These are phyloP conservation scores for Pheosia tremula DNA, from an alignment of 2,888 invertebrate genomes.

Conservation along the genomic window DNA sequence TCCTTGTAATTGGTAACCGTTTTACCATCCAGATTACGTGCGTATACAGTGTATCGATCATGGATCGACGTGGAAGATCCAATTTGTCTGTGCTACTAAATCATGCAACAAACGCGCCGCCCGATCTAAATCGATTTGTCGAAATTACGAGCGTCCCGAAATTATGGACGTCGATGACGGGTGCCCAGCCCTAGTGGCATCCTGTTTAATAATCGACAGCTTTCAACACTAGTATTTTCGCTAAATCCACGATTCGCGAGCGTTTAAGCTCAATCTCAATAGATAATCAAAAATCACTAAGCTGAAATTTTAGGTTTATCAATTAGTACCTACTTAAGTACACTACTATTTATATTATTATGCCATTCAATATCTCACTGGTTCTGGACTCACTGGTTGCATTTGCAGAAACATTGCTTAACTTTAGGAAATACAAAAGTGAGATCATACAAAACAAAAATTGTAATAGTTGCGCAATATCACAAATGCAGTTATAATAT, in stretches of 20 bases:
- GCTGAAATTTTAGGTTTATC: no score
- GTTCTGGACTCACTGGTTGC: neutral
- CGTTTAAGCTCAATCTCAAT: no score
- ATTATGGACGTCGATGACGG: conserved; percentile 43
- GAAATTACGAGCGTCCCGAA: conserved; percentile 67
- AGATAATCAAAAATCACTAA: no score
- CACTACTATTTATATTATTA: no score
- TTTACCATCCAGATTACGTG: conserved; percentile 67
- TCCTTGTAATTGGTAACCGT: conserved; percentile 75
- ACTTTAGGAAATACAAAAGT: neutral
- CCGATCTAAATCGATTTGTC: conserved; percentile 81
- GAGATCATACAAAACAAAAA: conserved; percentile 1
- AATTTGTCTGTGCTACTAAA: conserved; percentile 81
- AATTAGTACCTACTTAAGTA: no score
- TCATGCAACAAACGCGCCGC: conserved; percentile 80
- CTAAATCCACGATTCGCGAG: conserved; percentile 27
- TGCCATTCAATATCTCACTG: neutral
- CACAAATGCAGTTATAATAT: conserved; percentile 8
- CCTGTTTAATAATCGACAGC: conserved; percentile 69
- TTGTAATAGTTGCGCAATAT: conserved; percentile 26
- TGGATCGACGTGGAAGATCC: conserved; percentile 56
- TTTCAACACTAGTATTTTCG: conserved; percentile 45
- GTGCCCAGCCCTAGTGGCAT: conserved; percentile 38
- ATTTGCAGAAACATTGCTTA: neutral
- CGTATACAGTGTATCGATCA: conserved; percentile 57